Conservation (phyloP, 2,797 vertebrate species). For the Oreortyx pictus region DNA sequence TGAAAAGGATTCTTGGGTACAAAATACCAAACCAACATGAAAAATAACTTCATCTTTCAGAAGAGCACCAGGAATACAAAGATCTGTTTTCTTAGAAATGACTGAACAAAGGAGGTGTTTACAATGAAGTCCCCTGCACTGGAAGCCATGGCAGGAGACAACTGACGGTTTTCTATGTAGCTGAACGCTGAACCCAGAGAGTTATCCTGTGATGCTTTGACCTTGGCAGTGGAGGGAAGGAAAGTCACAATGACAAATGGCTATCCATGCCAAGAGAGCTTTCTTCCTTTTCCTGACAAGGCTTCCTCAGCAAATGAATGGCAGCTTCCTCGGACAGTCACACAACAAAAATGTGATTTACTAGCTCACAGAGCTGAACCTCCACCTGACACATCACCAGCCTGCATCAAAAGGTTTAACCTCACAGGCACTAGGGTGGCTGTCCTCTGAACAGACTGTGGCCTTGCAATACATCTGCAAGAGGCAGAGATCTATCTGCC, state of each 20-base stretch:
- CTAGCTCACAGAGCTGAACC: slow-evolving; percentile 29
- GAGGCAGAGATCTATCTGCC: not conserved
- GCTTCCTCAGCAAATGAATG: slow-evolving; percentile 79
- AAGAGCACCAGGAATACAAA: not conserved
- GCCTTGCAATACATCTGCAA: not conserved
- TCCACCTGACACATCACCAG: slow-evolving; percentile 39
- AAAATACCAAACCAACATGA: slow-evolving; percentile 24
- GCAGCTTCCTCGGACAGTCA: slow-evolving; percentile 78
- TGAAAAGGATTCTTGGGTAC: not conserved
- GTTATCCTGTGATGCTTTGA: slow-evolving; percentile 68
- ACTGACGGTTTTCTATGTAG: slow-evolving; percentile 60
- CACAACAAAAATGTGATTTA: slow-evolving; percentile 74
- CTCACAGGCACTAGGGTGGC: not conserved
- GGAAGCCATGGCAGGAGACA: slow-evolving; percentile 51
- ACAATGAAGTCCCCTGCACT: slow-evolving; percentile 53
- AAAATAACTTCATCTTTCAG: not conserved
- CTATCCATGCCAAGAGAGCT: slow-evolving; percentile 74
- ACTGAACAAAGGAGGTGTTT: slow-evolving; percentile 28
- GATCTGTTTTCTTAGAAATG: not conserved
- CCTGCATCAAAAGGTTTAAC: not conserved
- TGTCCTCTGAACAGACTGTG: not conserved
- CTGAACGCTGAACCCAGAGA: slow-evolving; percentile 58
- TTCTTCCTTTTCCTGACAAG: slow-evolving; percentile 82
- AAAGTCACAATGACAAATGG: slow-evolving; percentile 78
- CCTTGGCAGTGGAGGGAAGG: slow-evolving; percentile 75